Evolutionary conservation across 2,888 invertebrate species (phyloP).

Genomic region (Diadegma fenestrale): DNA sequence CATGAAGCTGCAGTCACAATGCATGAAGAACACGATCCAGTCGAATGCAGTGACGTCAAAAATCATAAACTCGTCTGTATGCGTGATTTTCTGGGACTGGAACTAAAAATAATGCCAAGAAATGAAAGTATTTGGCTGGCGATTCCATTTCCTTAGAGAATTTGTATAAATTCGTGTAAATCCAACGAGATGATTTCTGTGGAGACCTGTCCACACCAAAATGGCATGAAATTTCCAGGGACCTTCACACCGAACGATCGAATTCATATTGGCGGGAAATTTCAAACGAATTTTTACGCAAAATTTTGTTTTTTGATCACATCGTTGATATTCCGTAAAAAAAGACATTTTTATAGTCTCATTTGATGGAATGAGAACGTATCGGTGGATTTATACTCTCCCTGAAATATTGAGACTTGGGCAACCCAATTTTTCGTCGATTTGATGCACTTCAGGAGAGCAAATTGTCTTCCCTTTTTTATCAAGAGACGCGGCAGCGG

Average conservation of each 20-base stretch:
- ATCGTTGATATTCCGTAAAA: too few relatives aligned
- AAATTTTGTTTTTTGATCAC: too few relatives aligned
- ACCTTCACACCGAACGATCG: neutral
- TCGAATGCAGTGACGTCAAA: neutral
- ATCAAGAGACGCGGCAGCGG: too few relatives aligned
- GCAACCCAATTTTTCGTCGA: neutral
- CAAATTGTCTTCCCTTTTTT: too few relatives aligned
- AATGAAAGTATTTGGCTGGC: neutral
- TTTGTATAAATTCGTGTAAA: neutral
- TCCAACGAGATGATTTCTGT: neutral
- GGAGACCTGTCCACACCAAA: neutral
- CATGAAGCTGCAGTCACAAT: neutral
- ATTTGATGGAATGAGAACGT: too few relatives aligned
- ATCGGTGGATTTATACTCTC: too few relatives aligned
- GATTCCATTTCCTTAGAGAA: neutral
- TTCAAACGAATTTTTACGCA: too few relatives aligned
- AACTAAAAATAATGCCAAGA: neutral
- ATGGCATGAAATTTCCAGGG: neutral
- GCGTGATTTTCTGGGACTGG: neutral
- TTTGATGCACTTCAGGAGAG: neutral
- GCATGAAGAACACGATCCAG: neutral
- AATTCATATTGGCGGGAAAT: too few relatives aligned
- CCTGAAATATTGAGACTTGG: too few relatives aligned
- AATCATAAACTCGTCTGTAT: neutral
- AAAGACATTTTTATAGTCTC: too few relatives aligned